Percentiles rank a stretch among this genome's conserved stretches.
These are phyloP conservation scores for Yoshiicerus persimilis DNA, from an alignment of 1,140 invertebrate genomes.

Conservation along the genomic window DNA sequence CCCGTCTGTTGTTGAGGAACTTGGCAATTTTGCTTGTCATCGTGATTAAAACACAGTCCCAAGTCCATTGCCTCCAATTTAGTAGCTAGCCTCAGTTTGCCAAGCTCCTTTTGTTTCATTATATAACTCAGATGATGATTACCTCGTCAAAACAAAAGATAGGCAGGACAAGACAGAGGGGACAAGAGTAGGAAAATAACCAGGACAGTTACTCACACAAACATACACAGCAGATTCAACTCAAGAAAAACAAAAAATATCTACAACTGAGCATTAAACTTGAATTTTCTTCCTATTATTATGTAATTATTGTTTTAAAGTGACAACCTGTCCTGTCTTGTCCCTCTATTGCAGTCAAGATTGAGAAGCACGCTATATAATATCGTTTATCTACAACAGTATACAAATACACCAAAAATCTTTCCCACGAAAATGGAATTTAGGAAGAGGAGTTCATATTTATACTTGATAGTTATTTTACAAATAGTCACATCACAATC, in stretches of 20 bases:
- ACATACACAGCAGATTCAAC: neutral
- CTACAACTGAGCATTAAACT: neutral
- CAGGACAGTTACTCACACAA: neutral
- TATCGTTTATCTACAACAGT: neutral
- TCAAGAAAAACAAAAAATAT: neutral
- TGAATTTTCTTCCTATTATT: neutral
- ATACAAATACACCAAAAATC: neutral
- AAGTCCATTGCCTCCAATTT: constrained; percentile 22
- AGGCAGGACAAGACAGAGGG: neutral
- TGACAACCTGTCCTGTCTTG: neutral
- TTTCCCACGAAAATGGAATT: constrained; percentile 19
- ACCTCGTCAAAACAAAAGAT: constrained; percentile 9
- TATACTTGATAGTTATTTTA: neutral
- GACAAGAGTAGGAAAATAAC: neutral
- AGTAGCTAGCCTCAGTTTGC: neutral
- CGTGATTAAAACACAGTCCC: constrained; percentile 9
- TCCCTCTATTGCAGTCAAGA: neutral
- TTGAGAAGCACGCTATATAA: neutral
- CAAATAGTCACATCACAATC: neutral
- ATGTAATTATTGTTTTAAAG: constrained; percentile 17
- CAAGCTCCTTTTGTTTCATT: neutral
- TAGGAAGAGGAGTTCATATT: neutral
- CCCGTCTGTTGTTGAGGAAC: constrained; percentile 5
- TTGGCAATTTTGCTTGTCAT: constrained; percentile 9
- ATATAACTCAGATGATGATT: constrained; percentile 22